Percentiles rank a stretch among this genome's conserved stretches.
Conservation (phyloP, 2,113 vertebrate species). For the Ginglymostoma cirratum region DNA sequence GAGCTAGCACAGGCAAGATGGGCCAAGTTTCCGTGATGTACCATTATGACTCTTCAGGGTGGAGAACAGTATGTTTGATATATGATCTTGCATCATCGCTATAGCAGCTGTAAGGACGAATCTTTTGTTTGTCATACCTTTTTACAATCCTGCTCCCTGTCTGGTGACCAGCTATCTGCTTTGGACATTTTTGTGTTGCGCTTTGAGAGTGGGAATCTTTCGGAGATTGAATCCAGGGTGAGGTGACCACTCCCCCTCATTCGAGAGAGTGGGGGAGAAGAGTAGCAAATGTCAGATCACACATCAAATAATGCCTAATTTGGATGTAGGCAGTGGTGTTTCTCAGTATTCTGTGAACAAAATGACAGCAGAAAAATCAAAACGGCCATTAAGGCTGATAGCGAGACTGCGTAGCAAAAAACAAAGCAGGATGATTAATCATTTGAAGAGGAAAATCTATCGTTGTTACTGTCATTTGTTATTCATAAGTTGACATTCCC, state of each 20-base stretch:
- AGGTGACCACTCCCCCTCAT: background rate
- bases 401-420: background rate
- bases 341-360: background rate
- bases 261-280: background rate
- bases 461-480: background rate
- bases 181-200: background rate
- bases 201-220: background rate
- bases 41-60: background rate
- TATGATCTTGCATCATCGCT: background rate
- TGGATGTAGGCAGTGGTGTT: background rate
- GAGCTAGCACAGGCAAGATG: background rate
- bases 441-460: background rate
- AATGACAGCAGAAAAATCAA: background rate
- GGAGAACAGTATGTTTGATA: background rate
- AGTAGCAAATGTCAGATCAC: background rate
- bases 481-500: background rate
- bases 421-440: conserved; percentile 17
- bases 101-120: background rate
- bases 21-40: background rate
- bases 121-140: background rate
- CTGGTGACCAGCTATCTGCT: background rate
- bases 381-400: background rate
- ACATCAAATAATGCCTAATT: background rate
- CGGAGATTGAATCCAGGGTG: background rate
- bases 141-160: background rate